Percentiles rank a stretch among this genome's conserved stretches.
Conservation (phyloP, 2,797 vertebrate species). For the Alosa sapidissima region DNA sequence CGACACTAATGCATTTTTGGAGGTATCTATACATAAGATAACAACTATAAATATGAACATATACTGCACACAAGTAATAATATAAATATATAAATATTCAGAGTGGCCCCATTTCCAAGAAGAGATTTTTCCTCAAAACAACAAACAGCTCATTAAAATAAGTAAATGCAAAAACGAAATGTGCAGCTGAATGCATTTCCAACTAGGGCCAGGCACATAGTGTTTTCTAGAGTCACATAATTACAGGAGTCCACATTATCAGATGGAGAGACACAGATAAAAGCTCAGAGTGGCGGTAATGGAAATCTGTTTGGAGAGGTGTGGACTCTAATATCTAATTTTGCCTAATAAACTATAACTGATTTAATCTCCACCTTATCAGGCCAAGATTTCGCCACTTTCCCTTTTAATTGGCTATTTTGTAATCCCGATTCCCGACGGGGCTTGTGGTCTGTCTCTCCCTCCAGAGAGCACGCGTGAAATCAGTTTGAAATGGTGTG, state of each 20-base stretch:
- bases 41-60: background rate
- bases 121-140: slow-evolving; percentile 56
- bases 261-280: slow-evolving; percentile 77
- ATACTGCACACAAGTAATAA: slow-evolving; percentile 9
- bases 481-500: slow-evolving; percentile 99
- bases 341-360: slow-evolving; percentile 87
- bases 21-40: slow-evolving; percentile 19
- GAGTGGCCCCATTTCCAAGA: slow-evolving; percentile 53
- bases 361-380: slow-evolving; percentile 88
- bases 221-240: slow-evolving; percentile 70
- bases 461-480: slow-evolving; percentile 94
- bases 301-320: slow-evolving; percentile 83
- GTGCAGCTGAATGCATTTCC: slow-evolving; percentile 67
- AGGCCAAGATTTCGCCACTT: slow-evolving; percentile 92
- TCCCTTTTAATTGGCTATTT: slow-evolving; percentile 99
- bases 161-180: slow-evolving; percentile 64
- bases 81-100: background rate
- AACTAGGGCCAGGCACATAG: slow-evolving; percentile 68
- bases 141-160: slow-evolving; percentile 53
- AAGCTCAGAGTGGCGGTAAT: slow-evolving; percentile 74
- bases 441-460: slow-evolving; percentile 89
- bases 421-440: slow-evolving; percentile 99
- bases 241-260: slow-evolving; percentile 73
- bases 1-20: background rate
- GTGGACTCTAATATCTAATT: slow-evolving; percentile 84